Conservation (phyloP, 2,113 vertebrate species). For the Pollimyrus isidori region DNA sequence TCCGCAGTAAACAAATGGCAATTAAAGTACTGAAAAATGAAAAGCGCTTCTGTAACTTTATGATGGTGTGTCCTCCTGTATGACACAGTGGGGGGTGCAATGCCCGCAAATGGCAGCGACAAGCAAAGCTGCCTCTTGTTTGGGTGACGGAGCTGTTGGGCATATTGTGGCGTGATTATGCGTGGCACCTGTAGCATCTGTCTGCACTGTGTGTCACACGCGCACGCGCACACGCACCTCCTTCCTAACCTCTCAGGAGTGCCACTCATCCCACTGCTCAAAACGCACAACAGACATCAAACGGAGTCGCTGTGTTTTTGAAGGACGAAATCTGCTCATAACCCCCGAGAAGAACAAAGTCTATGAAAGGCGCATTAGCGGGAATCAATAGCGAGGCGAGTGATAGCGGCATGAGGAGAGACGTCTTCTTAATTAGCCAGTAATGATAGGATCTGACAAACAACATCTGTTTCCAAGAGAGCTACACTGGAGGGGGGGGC, state of each 20-base stretch:
- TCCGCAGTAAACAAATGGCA: slow-evolving; percentile 10
- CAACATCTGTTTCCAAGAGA: slow-evolving; percentile 68
- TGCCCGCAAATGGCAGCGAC: not conserved
- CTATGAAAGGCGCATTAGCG: slow-evolving; percentile 47
- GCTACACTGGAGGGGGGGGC: slow-evolving; percentile 9
- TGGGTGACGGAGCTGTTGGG: not conserved
- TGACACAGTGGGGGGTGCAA: not conserved
- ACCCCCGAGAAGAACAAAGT: slow-evolving; percentile 45
- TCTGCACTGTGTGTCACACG: not conserved
- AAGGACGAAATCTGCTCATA: slow-evolving; percentile 3
- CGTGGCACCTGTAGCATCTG: slow-evolving; percentile 35
- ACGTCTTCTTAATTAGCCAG: slow-evolving; percentile 68
- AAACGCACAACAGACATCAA: not conserved
- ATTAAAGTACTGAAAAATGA: slow-evolving; percentile 1
- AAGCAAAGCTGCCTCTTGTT: no score
- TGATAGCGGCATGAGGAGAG: slow-evolving; percentile 56
- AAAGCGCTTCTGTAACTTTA: not conserved
- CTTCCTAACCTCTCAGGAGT: slow-evolving; percentile 1
- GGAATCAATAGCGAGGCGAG: slow-evolving; percentile 50
- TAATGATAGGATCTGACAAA: slow-evolving; percentile 78
- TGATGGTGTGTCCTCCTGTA: not conserved
- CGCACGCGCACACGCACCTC: slow-evolving; percentile 4
- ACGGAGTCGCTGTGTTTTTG: not conserved
- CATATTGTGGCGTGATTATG: not conserved
- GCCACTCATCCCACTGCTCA: not conserved